Evolutionary conservation across 2,113 vertebrate genomes (phyloP), one percentile per base, ranked within the genome.

Genomic region (Gracilinanus agilis): DNA sequence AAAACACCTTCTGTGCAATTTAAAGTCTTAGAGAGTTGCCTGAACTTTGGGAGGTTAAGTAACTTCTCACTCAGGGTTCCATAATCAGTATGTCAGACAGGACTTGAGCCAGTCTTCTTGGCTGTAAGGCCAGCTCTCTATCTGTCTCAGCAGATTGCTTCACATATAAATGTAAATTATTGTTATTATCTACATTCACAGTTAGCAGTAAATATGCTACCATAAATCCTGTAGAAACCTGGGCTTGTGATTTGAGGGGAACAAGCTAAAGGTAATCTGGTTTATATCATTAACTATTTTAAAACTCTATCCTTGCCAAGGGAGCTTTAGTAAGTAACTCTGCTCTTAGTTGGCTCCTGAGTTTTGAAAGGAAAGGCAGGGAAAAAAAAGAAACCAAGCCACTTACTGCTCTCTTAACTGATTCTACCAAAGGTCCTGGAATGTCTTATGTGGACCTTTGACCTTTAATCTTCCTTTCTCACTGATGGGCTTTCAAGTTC

Each of bases 381-480:
- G 58, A 12, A 40, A 40, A n/a, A 67, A 83, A 83, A 83, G n/a
- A 40, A 40, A 7, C n/a, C 1, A 8, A 40, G 67, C 0, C 3
- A 16, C 53, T 29, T 88, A 4, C 0, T 56, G 24, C 90, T 89
- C 90, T 25, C 34, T 89, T 24, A 27, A 19, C 40, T 9, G 91
- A 34, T 29, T 44, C 90, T 92, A 90, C 96, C 93, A 94, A 91
- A 96, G 94, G 49, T n/a, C 2, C 90, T 27, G 91, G 55, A 95
- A 53, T 88, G 94, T 93, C 95, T 96, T 55, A 40, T 53, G 67
- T 40, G 56, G 97, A 61, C 96, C 94, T 97, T 67, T 97, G 96
- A 83, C 96, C 94, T 94, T 93, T 96, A 93, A 88, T 58, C 53
- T 55, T 54, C 53, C 91, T 54, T 95, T 93, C 67, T 53, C 83